A percentile compares a stretch with the other conserved stretches of the same genome.
Conservation (phyloP, 2,113 vertebrate genomes). For the Mormyrus lacerda region DNA sequence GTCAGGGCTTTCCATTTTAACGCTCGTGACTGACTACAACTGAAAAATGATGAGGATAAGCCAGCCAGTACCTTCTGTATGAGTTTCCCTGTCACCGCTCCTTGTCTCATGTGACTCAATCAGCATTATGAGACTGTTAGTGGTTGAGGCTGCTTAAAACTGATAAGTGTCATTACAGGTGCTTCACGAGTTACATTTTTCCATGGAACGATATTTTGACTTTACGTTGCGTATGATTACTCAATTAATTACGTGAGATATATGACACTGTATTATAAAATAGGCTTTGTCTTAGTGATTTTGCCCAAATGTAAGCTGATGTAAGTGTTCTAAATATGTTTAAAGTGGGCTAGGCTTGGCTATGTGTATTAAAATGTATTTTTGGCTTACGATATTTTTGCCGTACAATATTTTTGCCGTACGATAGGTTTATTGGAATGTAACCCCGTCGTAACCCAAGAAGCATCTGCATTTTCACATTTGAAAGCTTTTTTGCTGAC, state of each 20-base stretch:
- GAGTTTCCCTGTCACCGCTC: not conserved
- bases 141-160: not conserved
- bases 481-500: not conserved
- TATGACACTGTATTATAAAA: not conserved
- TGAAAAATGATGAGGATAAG: not conserved
- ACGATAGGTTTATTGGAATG: not conserved
- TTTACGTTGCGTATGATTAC: not conserved
- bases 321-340: not conserved
- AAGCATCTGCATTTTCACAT: not conserved
- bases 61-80: not conserved
- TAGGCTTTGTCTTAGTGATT: not conserved
- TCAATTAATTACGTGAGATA: not conserved
- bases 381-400: too few species aligned
- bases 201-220: not conserved
- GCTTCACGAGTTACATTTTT: not conserved
- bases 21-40: not conserved
- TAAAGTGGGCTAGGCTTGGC: not conserved
- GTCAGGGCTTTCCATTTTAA: not conserved
- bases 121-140: not conserved
- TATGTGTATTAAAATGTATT: not conserved
- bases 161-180: not conserved
- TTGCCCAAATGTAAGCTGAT: not conserved
- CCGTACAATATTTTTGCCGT: too few species aligned
- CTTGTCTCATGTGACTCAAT: not conserved
- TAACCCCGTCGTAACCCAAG: not conserved